These are phyloP conservation scores for Rhingia campestris DNA, from an alignment of 2,888 invertebrate species.

Conservation along the genomic window DNA sequence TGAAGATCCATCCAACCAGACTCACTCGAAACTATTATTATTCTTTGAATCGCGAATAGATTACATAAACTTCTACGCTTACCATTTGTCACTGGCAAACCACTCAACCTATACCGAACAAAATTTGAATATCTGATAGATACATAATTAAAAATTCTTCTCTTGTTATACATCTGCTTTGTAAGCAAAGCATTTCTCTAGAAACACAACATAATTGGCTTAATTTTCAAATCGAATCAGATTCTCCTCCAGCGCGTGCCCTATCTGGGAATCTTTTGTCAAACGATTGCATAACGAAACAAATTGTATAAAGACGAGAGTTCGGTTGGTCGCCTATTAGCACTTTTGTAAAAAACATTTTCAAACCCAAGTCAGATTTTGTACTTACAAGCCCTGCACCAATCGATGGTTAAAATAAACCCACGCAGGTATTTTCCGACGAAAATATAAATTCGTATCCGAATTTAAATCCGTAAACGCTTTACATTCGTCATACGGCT, in stretches of 20 bases:
- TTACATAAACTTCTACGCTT: constrained; percentile 51
- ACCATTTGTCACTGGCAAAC: constrained; percentile 39
- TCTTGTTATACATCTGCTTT: constrained; percentile 50
- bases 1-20: neutral
- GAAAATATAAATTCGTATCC: constrained; percentile 45
- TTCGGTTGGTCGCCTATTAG: neutral
- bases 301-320: neutral
- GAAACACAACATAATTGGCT: constrained; percentile 57
- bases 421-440: constrained; percentile 56
- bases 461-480: constrained; percentile 51
- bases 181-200: constrained; percentile 29
- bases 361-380: neutral
- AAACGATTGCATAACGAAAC: neutral
- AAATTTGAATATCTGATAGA: constrained; percentile 49
- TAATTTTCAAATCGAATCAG: constrained; percentile 38
- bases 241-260: constrained; percentile 58
- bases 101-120: constrained; percentile 30
- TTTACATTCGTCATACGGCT: constrained; percentile 32
- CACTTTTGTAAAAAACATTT: constrained; percentile 27
- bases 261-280: neutral
- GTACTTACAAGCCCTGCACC: constrained; percentile 1
- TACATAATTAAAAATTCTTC: constrained; percentile 53
- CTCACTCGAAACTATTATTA: neutral
- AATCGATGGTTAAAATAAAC: constrained; percentile 22
- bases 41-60: too few relatives aligned